Evolutionary conservation across 2,888 invertebrate species (phyloP), one percentile per base, ranked within the genome.

Genomic region (Octodonta nipae): DNA sequence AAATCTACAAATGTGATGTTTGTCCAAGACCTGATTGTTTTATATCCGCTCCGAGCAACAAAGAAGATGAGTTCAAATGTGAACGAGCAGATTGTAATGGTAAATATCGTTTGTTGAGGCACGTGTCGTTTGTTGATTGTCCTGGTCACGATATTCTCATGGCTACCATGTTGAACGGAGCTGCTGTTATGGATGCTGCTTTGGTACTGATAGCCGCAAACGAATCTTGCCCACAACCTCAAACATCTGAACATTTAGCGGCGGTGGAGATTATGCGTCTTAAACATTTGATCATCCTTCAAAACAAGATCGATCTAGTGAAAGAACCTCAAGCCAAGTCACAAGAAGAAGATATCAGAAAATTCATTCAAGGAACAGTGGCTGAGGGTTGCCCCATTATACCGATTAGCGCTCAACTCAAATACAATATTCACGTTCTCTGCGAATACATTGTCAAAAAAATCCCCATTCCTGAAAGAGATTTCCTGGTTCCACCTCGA

Each of bases 141-240:
- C 98, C 98, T 47, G 98, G 98, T 60, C 98, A 99, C 85, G 98
- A 98, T 76, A 99, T 99, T 71, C 91, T 98, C 65, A 99, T 98
- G 98, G 98, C 98, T 30, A 99, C 98, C 54, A 98, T 98, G 98
- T 78, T 98, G 66, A 99, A 99, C 82, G 83, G 83, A 41, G 98
- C 98, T 41, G 98, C 98, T 46, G 96, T 99, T 28, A 98, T 98
- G 98, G 98, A 98, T 63, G 98, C 98, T 41, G 98, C 98, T 3
- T 66, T 99, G 34, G 70, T 99, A 20, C 73, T 98, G 22, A 92
- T 98, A 56, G 83, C 79, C 34, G 89, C 93, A 33, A 99, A 99
- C 62, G 98, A 99, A 65, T 87, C 95, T 1, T 98, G 98, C 61
- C 98, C 98, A 1, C 98, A 98, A 60, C 98, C 98, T 1, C 98